Base-by-base conservation (phyloP, 2,888 invertebrate genomes). In the Ophonus ardosiacus region DNA sequence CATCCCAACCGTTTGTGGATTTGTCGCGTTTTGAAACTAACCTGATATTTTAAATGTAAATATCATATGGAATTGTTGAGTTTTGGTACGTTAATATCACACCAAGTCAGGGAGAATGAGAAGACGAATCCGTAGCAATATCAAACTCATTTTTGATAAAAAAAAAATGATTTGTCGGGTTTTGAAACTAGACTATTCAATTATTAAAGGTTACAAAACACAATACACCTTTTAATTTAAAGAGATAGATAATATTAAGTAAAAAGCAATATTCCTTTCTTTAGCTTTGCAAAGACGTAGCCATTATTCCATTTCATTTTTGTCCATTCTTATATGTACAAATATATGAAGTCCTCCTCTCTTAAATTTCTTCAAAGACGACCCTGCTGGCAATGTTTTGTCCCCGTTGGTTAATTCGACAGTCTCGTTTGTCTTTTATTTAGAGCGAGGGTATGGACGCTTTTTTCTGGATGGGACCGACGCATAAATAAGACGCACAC, bases 401-500 rank as follows among this genome's bases (percentile, higher is more conserved):
- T 85, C 85, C 85, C 86, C 87, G 86, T 85, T 86, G 80, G 87
- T 87, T 88, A 89, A 88, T 89, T 88, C 88, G 88, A 88, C 86
- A 86, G 87, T 87, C 88, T 86, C 88, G 88, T 88, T 88, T 88
- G 87, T 88, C 86, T 87, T 88, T 88, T 88, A 87, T 88, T 86
- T 86, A 84, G 86, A 86, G 86, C 87, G 80, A 88, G 87, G 85
- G 79, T 18, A 8, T 15, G 21, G 65, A 21, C 17, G 68, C 56
- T 81, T 65, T 81, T 68, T 88, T 87, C 87, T 80, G 59, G 71
- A 43, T 57, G 56, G 57, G 17, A 59, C 78, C 78, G 59, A 57
- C 24, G 57, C 71, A 78, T 78, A 78, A 78, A 78, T 78, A 78
- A 78, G 57, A 57, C 78, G 78, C 59, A 40, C 61, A 61, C 40